Evolutionary conservation across 2,797 vertebrate species (phyloP).

Genomic region (Mus spretus): DNA sequence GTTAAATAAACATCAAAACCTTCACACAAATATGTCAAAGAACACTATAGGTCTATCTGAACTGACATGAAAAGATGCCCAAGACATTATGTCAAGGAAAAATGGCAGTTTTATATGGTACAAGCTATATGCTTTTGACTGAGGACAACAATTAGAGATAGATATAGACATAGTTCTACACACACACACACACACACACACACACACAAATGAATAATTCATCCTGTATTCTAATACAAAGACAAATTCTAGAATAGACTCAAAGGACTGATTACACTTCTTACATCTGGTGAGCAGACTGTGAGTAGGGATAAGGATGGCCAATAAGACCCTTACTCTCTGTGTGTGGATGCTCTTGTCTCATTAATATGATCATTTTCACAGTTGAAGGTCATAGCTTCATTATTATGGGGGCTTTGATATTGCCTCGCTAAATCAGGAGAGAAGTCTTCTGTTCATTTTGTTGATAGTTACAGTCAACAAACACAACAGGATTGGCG

Average conservation of each 20-base stretch:
- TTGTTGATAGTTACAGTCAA: neutral
- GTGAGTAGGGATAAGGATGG: neutral
- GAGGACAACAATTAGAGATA: neutral
- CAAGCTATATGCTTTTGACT: neutral
- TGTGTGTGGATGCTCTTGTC: neutral
- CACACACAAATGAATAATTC: neutral
- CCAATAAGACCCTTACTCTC: neutral
- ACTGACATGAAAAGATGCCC: neutral
- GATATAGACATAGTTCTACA: neutral
- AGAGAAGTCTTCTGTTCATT: neutral
- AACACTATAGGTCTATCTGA: neutral
- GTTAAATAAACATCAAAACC: neutral
- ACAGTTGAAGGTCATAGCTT: neutral
- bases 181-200: neutral
- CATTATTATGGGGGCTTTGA: neutral
- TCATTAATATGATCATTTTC: neutral
- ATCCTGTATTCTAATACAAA: neutral
- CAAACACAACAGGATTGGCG: neutral
- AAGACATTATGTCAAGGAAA: neutral
- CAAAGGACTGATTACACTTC: neutral
- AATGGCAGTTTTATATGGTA: neutral
- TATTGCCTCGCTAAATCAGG: neutral
- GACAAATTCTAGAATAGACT: neutral
- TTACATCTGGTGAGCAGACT: neutral
- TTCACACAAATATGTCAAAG: neutral